These are phyloP conservation scores for Jacana jacana DNA, from an alignment of 2,113 vertebrate genomes.

Conservation along the genomic window DNA sequence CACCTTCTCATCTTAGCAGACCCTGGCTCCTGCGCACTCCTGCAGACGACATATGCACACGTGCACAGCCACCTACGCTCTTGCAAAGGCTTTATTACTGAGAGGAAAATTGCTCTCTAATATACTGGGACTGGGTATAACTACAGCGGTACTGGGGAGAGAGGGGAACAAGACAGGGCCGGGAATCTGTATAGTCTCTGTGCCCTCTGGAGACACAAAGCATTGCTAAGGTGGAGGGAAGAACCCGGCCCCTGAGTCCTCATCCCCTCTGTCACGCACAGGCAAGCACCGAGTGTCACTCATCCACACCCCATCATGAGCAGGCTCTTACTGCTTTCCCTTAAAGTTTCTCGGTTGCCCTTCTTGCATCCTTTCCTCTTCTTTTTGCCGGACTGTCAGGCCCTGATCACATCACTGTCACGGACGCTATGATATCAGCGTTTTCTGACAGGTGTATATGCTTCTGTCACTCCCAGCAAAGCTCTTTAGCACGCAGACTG, in stretches of 20 bases:
- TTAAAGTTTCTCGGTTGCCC: not conserved
- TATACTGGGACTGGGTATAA: not conserved
- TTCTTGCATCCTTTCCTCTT: not conserved
- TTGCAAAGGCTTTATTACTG: not conserved
- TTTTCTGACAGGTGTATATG: slow-evolving; percentile 28
- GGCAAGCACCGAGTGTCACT: not conserved
- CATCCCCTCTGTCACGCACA: not conserved
- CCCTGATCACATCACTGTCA: slow-evolving; percentile 42
- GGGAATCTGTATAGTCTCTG: not conserved
- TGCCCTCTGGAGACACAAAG: not conserved
- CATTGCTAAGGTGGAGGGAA: not conserved
- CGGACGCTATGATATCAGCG: not conserved
- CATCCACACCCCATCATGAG: accelerated
- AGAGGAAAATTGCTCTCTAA: not conserved
- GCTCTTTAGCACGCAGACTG: slow-evolving; percentile 34
- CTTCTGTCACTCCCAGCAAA: slow-evolving; percentile 11
- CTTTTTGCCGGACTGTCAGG: slow-evolving; percentile 20
- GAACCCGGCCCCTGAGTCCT: not conserved
- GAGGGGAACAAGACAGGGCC: not conserved
- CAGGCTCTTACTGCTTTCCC: not conserved
- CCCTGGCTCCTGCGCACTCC: not conserved
- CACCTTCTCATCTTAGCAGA: not conserved
- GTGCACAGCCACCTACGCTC: accelerated
- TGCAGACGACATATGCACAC: accelerated
- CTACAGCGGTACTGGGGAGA: not conserved